A percentile compares a stretch with the other conserved stretches of the same genome.
Evolutionary conservation across 92 coral and sea anemone species (phyloP).

Genomic region (Anthopleura xanthogrammica): DNA sequence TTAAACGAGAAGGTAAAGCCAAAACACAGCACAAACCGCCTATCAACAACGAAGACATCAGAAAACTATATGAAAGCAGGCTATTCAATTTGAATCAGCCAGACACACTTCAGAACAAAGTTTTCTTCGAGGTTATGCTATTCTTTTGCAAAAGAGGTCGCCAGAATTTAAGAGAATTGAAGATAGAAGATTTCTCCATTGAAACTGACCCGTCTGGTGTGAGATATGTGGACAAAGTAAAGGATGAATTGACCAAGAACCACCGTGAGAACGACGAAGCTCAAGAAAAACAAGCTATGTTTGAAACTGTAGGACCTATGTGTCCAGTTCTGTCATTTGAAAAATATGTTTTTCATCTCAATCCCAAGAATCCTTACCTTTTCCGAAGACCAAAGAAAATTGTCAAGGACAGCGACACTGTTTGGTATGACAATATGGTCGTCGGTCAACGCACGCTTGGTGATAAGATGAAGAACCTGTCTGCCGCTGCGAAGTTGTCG

Average conservation of each 20-base stretch:
- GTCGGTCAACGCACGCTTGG: conserved; percentile 27
- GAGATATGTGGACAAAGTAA: conserved; percentile 18
- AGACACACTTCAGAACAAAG: conserved; percentile 53
- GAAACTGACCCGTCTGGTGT: conserved; percentile 27
- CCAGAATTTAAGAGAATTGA: conserved; percentile 49
- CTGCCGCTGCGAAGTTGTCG: conserved; percentile 29
- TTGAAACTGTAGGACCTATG: conserved; percentile 29
- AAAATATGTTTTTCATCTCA: conserved; percentile 42
- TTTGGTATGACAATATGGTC: conserved; percentile 39
- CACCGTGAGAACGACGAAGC: conserved; percentile 35
- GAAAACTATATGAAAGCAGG: conserved; percentile 44
- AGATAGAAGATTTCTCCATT: conserved; percentile 42
- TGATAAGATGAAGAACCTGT: conserved; percentile 31
- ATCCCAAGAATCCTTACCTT: conserved; percentile 50
- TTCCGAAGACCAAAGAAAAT: conserved; percentile 51
- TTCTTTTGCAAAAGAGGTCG: conserved; percentile 59
- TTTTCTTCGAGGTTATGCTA: conserved; percentile 58
- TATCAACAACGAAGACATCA: conserved; percentile 44
- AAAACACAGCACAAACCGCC: conserved; percentile 51
- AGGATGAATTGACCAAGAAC: conserved; percentile 44
- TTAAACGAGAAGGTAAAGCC: conserved; percentile 54
- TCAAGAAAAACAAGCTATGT: conserved; percentile 18
- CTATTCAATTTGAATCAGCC: conserved; percentile 34
- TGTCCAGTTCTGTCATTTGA: conserved; percentile 47
- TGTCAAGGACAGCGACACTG: conserved; percentile 34